Evolutionary conservation across 92 coral and sea anemone genomes (phyloP).

Genomic region (Siderastrea siderea): DNA sequence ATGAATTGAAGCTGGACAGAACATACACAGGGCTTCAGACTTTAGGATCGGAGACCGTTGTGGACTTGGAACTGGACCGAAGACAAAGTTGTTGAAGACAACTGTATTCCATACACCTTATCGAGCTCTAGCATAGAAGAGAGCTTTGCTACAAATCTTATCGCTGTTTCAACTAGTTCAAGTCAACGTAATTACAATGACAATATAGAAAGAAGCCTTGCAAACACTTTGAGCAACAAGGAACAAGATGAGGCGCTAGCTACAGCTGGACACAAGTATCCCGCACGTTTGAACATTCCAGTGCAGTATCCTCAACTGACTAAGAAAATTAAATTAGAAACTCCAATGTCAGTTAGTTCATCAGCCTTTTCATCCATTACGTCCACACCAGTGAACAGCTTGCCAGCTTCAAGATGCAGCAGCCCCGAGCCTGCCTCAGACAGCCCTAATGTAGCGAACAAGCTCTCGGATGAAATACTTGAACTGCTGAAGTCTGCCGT

Average conservation of each 20-base stretch:
- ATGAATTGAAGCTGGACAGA: slow-evolving; percentile 92
- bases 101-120: slow-evolving; percentile 36
- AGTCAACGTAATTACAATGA: not conserved
- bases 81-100: slow-evolving; percentile 89
- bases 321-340: slow-evolving; percentile 65
- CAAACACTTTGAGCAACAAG: not conserved
- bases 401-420: slow-evolving; percentile 75
- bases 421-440: slow-evolving; percentile 75
- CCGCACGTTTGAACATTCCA: not conserved
- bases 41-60: slow-evolving; percentile 96
- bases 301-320: slow-evolving; percentile 33
- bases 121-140: slow-evolving; percentile 6
- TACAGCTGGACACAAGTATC: not conserved
- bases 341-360: slow-evolving; percentile 39
- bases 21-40: slow-evolving; percentile 99
- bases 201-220: not conserved
- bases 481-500: slow-evolving; percentile 59
- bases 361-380: slow-evolving; percentile 65
- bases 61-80: slow-evolving; percentile 94
- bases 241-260: slow-evolving; percentile 14
- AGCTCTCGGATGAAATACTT: slow-evolving; percentile 53
- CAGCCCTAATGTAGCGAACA: not conserved
- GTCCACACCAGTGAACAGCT: slow-evolving; percentile 78
- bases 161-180: not conserved
- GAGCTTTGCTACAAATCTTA: slow-evolving; percentile 13